Percentiles rank a stretch among this genome's conserved stretches.
phyloP scores from a whole-genome alignment of 2,888 invertebrate genomes.

The Aphrophora alni region DNA sequence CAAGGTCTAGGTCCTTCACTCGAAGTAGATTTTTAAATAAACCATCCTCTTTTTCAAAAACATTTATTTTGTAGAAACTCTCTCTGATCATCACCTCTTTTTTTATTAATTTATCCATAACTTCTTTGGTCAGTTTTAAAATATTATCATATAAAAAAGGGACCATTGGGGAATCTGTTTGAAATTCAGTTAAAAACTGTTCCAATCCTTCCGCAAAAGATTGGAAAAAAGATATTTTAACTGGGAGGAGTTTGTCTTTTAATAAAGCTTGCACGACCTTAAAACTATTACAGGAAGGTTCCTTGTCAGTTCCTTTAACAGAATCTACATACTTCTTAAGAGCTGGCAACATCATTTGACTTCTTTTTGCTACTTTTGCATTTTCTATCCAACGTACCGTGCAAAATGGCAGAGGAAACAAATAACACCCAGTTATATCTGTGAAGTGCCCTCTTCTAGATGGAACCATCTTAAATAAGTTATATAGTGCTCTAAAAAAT shows the following conservation, averaged over 20 bases:
- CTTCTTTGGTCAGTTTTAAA: neutral
- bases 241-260: neutral
- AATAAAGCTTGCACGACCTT: neutral
- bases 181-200: neutral
- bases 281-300: neutral
- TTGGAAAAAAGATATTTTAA: slow-evolving; percentile 15
- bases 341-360: neutral
- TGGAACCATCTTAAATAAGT: slow-evolving; percentile 32
- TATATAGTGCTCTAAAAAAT: slow-evolving; percentile 50
- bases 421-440: neutral
- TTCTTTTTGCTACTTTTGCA: slow-evolving; percentile 12
- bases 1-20: neutral
- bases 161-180: neutral
- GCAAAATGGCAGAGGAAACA: slow-evolving; percentile 18
- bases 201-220: neutral
- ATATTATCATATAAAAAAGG: neutral
- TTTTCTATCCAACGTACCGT: slow-evolving; percentile 25
- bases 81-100: neutral
- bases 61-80: neutral
- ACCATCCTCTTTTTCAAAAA: neutral
- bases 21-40: neutral
- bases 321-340: neutral
- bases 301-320: neutral
- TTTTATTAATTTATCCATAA: neutral
- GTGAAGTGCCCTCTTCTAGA: slow-evolving; percentile 14